A percentile compares a stretch with the other conserved stretches of the same genome.
Conservation (phyloP, 2,797 vertebrate genomes). For the Spizella passerina region DNA sequence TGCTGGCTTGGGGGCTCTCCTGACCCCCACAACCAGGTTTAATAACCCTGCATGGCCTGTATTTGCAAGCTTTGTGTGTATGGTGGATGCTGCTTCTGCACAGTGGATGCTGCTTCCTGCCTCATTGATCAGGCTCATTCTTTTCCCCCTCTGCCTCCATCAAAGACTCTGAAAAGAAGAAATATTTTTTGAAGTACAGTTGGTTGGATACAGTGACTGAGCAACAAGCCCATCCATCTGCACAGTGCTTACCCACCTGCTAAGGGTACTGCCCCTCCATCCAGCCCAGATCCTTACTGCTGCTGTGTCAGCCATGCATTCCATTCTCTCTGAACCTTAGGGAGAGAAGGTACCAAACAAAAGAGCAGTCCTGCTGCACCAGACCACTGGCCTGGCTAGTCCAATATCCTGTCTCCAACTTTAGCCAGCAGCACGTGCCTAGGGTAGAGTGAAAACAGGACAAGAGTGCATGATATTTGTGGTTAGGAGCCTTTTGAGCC, state of each 20-base stretch:
- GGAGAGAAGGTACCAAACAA: neutral
- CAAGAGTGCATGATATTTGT: neutral
- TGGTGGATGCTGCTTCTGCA: neutral
- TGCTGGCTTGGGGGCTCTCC: conserved; percentile 8
- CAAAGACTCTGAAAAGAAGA: neutral
- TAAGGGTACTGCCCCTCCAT: neutral
- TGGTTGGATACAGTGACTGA: neutral
- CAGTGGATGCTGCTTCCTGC: neutral
- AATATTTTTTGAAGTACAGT: neutral
- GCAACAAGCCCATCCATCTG: neutral
- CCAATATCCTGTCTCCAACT: neutral
- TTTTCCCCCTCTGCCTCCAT: neutral
- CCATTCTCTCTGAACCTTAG: neutral
- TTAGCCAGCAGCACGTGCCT: neutral
- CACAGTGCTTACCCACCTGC: neutral
- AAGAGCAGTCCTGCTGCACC: neutral
- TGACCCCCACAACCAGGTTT: conserved; percentile 19
- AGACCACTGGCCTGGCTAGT: neutral
- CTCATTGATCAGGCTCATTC: neutral
- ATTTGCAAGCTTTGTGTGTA: neutral
- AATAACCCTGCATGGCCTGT: neutral
- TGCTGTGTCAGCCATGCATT: neutral
- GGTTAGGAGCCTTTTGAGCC: neutral
- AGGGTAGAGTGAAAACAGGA: neutral
- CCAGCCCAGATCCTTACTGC: neutral